Base-by-base conservation (phyloP, 2,888 invertebrate genomes). In the Seladonia tumulorum region DNA sequence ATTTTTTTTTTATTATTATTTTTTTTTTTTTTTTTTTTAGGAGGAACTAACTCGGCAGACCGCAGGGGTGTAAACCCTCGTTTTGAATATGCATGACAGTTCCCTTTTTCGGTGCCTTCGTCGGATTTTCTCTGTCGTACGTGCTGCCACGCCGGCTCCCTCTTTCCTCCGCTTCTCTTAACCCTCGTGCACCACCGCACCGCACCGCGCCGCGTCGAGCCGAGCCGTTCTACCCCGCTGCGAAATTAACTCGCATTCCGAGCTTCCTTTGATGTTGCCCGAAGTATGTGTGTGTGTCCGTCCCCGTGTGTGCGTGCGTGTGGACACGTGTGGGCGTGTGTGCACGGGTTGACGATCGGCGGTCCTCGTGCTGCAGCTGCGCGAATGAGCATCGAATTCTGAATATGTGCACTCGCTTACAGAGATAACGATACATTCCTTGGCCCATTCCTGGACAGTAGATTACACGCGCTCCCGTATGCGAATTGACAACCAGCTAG, bases 11-110 rank as follows among this genome's bases (percentile, higher is more conserved):
- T 68, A 72, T 85, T 82, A 5, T 22, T 45, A 57, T 76, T 83
- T 82, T 5, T 22, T 60, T 57, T 76, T 85, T 82, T 8, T 22
- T 49, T 68, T 76, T 83, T 82, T 81, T 78, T 76, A 4, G 35
- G 29, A 29, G 47, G 39, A 72, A 72, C 76, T 76, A 79, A 81
- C 85, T 70, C 57, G 68, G 57, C 60, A 53, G 68, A 79, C 83
- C 80, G 49, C 83, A 71, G 71, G 77, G 74, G 60, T 73, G 85
- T 70, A 80, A 77, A 72, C 81, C 79, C 80, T 70, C 60, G 79
- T 81, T 81, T 79, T 88, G 89, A 89, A 89, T 89, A 89, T 89
- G 89, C 76, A 89, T 76, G 84, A 74, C 82, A 22, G 78, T 83
- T 70, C 66, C 80, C 80, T 86, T 80, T 86, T 82, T 83, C 45